A percentile compares a stretch with the other conserved stretches of the same genome.
Evolutionary conservation across 1,140 invertebrate species (phyloP).

Genomic region (Gryllus bimaculatus): DNA sequence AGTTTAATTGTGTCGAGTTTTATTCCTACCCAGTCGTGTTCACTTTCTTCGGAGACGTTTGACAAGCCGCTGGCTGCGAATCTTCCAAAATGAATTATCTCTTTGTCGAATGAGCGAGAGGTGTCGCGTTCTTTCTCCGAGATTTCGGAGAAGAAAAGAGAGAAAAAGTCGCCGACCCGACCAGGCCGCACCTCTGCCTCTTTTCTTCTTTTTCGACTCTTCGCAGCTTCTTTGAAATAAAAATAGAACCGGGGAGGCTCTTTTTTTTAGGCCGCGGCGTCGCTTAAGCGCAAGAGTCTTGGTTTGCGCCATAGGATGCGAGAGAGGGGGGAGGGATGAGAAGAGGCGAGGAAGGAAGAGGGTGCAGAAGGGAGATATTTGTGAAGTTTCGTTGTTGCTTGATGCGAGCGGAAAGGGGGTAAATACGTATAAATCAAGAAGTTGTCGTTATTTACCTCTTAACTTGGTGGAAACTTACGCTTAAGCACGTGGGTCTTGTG

Average conservation of each 20-base stretch:
- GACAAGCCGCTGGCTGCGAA: background rate
- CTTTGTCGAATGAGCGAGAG: background rate
- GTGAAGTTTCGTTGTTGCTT: constrained; percentile 1
- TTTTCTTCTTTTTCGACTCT: background rate
- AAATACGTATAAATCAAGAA: constrained; percentile 6
- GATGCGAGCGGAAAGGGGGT: background rate
- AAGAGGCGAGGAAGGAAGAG: background rate
- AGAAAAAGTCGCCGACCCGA: background rate
- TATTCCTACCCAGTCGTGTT: background rate
- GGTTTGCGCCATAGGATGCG: background rate
- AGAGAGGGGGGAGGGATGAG: background rate
- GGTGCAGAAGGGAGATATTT: background rate
- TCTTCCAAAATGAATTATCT: background rate
- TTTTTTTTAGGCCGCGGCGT: background rate
- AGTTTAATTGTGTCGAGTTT: background rate
- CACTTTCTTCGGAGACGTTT: background rate
- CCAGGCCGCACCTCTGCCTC: background rate
- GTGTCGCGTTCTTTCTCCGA: background rate
- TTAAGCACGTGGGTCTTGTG: background rate
- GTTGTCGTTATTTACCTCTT: constrained; percentile 4
- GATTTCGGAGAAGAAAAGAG: background rate
- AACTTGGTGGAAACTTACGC: background rate
- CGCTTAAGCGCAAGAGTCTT: background rate
- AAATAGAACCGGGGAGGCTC: background rate
- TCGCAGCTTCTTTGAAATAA: background rate